Evolutionary conservation across 2,113 vertebrate species (phyloP).

Genomic region (Podarcis muralis): DNA sequence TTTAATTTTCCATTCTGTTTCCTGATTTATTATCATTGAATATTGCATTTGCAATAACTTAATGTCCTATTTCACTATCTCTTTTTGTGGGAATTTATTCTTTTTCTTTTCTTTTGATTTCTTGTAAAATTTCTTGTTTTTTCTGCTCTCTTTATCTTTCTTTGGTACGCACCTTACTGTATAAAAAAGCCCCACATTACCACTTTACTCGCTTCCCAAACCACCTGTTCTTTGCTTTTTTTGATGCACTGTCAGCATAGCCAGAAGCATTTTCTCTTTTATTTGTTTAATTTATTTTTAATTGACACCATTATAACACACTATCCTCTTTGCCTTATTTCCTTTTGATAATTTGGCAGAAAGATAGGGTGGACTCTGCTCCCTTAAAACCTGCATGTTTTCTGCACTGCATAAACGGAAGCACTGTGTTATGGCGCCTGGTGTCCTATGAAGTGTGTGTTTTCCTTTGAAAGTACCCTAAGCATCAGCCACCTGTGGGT

Average conservation of each 20-base stretch:
- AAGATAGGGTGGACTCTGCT: not conserved
- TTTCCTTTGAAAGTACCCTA: not conserved
- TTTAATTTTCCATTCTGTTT: too few species aligned
- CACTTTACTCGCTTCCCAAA: too few species aligned
- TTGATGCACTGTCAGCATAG: not conserved
- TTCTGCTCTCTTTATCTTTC: too few species aligned
- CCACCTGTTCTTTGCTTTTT: not conserved
- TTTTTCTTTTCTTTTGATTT: too few species aligned
- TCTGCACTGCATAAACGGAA: not conserved
- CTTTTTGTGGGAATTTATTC: too few species aligned
- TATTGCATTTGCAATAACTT: not conserved
- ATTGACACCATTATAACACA: not conserved
- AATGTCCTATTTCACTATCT: too few species aligned
- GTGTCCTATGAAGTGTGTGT: not conserved
- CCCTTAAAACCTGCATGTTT: not conserved
- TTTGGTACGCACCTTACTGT: too few species aligned
- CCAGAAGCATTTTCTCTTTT: not conserved
- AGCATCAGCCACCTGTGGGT: too few species aligned
- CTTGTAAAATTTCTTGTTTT: too few species aligned
- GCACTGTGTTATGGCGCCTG: not conserved
- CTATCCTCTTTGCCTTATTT: not conserved
- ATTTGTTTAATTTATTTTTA: not conserved
- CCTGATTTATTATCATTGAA: too few species aligned
- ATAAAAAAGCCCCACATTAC: too few species aligned
- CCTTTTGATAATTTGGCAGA: not conserved